These are phyloP conservation scores for Drosophila nr. perissopoda DNA, from an alignment of 2,888 invertebrate species.

Conservation along the genomic window DNA sequence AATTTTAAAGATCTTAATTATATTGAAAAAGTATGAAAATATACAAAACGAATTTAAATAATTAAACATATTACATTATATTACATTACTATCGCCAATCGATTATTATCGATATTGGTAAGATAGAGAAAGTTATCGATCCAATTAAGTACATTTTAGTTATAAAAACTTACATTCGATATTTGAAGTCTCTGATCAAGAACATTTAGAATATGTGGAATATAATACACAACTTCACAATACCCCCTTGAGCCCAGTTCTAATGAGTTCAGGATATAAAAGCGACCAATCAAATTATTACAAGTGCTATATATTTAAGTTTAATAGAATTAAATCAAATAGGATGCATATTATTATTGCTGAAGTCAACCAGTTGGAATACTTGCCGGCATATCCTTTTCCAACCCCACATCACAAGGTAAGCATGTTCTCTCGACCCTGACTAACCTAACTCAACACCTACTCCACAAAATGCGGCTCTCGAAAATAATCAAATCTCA, in stretches of 20 bases:
- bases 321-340: neutral
- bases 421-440: neutral
- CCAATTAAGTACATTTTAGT: too few species aligned
- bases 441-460: slow-evolving; percentile 2
- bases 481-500: slow-evolving; percentile 6
- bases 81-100: too few species aligned
- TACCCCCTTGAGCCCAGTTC: neutral
- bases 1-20: neutral
- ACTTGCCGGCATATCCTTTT: neutral
- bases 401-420: neutral
- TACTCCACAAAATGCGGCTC: neutral
- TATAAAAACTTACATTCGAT: neutral
- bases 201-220: neutral
- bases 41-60: neutral
- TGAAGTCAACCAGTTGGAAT: neutral
- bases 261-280: too few species aligned
- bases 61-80: neutral
- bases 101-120: neutral
- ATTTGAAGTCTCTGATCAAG: too few species aligned
- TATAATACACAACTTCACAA: neutral
- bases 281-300: too few species aligned
- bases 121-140: too few species aligned
- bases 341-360: neutral
- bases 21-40: neutral
- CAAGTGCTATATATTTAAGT: too few species aligned